phyloP scores from a whole-genome alignment of 1,140 invertebrate species.

The Zophobas morio region DNA sequence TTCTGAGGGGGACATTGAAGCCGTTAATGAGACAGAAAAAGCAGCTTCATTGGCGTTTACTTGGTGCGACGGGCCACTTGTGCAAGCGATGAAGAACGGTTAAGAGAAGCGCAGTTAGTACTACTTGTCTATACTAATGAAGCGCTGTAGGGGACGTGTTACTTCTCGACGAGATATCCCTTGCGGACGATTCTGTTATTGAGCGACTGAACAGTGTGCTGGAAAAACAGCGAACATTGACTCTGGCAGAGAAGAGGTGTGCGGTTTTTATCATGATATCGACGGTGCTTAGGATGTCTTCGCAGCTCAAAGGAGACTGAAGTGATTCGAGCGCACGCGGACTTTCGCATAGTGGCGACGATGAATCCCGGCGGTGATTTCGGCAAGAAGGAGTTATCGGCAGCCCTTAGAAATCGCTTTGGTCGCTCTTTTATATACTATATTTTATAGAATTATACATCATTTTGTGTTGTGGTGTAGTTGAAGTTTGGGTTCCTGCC shows the following conservation, averaged over 20 bases:
- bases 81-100: slow-evolving; percentile 91
- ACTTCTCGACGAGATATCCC: slow-evolving; percentile 98
- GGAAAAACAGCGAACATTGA: slow-evolving; percentile 92
- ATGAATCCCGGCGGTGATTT: slow-evolving; percentile 99
- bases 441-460: no score
- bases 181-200: slow-evolving; percentile 98
- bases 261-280: no score
- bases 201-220: slow-evolving; percentile 88
- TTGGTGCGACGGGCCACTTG: slow-evolving; percentile 97
- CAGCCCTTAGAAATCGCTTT: slow-evolving; percentile 96
- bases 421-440: no score
- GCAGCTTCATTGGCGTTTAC: slow-evolving; percentile 88
- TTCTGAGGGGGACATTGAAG: slow-evolving; percentile 69
- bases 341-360: slow-evolving; percentile 95
- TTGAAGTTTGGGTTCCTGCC: no score
- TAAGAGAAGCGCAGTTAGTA: no score
- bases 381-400: slow-evolving; percentile 99
- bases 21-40: slow-evolving; percentile 53
- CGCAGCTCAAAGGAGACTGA: slow-evolving; percentile 68
- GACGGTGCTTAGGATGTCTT: slow-evolving; percentile 70
- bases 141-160: slow-evolving; percentile 92
- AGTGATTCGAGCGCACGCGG: slow-evolving; percentile 79
- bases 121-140: no score
- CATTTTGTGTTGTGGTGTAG: no score
- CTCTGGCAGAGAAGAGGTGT: slow-evolving; percentile 95